Percentiles rank a stretch among this genome's conserved stretches.
These are phyloP conservation scores for Aptenodytes forsteri DNA, from an alignment of 2,113 vertebrate genomes.

Conservation along the genomic window DNA sequence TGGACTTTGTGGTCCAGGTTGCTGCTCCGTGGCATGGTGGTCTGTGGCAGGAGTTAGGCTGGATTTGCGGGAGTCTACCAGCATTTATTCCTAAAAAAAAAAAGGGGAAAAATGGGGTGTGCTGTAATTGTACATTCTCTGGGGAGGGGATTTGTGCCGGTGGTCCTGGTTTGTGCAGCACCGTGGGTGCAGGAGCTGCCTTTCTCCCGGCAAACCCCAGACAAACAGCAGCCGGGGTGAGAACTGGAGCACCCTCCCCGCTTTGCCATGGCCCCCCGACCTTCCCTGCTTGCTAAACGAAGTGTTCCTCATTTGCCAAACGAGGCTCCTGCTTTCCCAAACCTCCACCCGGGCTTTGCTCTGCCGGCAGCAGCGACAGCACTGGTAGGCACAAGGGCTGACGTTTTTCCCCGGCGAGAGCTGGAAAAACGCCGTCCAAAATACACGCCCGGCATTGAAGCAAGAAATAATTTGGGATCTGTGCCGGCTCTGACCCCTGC, in stretches of 20 bases:
- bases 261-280: neutral
- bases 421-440: neutral
- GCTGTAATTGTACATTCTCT: neutral
- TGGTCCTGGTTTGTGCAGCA: neutral
- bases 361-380: neutral
- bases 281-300: neutral
- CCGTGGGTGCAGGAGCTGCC: fast-evolving
- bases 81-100: neutral
- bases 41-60: neutral
- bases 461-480: constrained; percentile 19
- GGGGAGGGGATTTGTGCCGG: neutral
- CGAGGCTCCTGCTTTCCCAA: neutral
- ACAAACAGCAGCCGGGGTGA: neutral
- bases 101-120: no score
- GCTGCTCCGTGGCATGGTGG: neutral
- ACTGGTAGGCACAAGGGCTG: neutral
- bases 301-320: neutral
- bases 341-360: neutral
- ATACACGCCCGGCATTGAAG: neutral
- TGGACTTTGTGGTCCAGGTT: fast-evolving
- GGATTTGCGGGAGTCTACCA: neutral
- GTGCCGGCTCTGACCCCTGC: constrained; percentile 34
- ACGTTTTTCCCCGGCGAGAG: neutral
- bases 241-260: fast-evolving
- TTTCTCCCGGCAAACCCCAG: fast-evolving